phyloP scores from a whole-genome alignment of 2,113 vertebrate genomes.

The Pluvialis apricaria region DNA sequence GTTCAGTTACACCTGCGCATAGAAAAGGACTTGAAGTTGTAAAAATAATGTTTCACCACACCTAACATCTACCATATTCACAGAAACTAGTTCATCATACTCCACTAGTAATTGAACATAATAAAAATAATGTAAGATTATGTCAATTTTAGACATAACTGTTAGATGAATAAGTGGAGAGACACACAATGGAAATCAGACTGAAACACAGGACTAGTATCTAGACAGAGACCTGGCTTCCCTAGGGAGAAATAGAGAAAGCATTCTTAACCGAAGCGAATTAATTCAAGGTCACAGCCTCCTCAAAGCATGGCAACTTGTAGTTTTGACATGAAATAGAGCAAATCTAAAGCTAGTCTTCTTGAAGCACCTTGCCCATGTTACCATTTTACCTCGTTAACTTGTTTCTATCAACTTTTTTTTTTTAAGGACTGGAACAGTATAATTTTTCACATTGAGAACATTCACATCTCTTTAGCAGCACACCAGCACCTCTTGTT shows the following conservation, averaged over 20 bases:
- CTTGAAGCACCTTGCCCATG: neutral
- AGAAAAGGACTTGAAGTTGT: neutral
- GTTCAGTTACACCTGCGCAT: neutral
- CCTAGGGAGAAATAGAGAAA: neutral
- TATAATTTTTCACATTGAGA: neutral
- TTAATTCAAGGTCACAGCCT: neutral
- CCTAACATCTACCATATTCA: neutral
- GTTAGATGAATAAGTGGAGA: neutral
- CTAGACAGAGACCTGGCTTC: neutral
- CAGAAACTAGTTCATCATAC: neutral
- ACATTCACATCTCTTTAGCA: neutral
- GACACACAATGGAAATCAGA: neutral
- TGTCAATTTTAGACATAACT: neutral
- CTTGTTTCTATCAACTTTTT: neutral
- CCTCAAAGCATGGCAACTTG: neutral
- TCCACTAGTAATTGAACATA: neutral
- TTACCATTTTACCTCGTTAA: neutral
- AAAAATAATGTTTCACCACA: neutral
- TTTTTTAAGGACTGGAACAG: neutral
- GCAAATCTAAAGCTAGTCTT: neutral
- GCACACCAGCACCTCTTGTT: neutral
- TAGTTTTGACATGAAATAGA: neutral
- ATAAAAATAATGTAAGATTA: neutral
- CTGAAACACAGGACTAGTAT: neutral
- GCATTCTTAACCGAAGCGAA: neutral